Evolutionary conservation across 35 echinoderm and acorn worm genomes (phyloP), one percentile per base, ranked within the genome.

Genomic region (Apostichopus californicus): DNA sequence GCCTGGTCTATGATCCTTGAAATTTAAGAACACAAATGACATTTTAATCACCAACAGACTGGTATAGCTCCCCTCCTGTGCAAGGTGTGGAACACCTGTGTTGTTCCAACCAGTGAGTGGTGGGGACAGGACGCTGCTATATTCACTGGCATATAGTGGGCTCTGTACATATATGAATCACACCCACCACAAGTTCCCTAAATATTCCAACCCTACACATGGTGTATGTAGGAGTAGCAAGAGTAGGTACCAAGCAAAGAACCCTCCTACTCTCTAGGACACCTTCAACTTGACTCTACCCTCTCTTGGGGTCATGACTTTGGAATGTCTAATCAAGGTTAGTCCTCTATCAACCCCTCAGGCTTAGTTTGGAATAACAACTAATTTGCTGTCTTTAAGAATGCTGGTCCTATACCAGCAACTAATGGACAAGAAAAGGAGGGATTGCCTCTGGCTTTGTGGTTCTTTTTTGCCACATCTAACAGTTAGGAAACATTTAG

Each of bases 81-180:
- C 81, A 85, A 85, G 81, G 81, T 85, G 81, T 85, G 13, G 28
- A 58, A 85, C 81, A 85, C 81, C 81, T 85, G 81, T 85, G 81
- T 58, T 23, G 54, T 52, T 9, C 58, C 58, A 5, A 52, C 26
- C 54, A 81, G 34, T 46, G 34, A 46, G n/a, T n/a, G 1, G 34
- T 0, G 34, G 34, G 34, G 34, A 46, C 34, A 46, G 34, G 34
- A 46, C 34, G 34, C 78, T 59, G 71, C 0, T 61, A 5, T 61
- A 61, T 61, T 9, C 34, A 46, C 34, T 46, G 34, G 34, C 3
- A 46, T 46, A 46, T 46, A 46, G 34, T 46, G 34, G 34, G 34
- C 2, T 46, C 34, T 46, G 34, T 46, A 46, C 34, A 46, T 46
- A 46, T 46, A 46, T 46, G 34, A 46, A 75, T 75, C 71, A 75